Evolutionary conservation across 1,140 invertebrate genomes (phyloP), one percentile per base, ranked within the genome.

Genomic region (Tribolium madens): DNA sequence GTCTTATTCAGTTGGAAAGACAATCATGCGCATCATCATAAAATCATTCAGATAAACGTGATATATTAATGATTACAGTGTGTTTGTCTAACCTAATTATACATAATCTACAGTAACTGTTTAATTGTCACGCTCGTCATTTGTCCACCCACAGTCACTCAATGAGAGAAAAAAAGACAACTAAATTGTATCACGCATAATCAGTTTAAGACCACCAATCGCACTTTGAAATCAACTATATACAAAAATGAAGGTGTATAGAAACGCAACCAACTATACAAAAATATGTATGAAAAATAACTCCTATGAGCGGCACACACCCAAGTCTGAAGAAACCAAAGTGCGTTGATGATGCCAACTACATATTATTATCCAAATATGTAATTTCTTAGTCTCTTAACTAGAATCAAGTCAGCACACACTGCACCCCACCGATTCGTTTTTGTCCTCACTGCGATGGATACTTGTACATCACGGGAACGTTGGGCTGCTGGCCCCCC

Each of bases 391-490:
- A 64, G 57, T 64, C 26, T 18, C 26, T 12, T 33, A 12, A 31
- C 18, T 64, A 12, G 36, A 31, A 7, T n/a, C 36, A 42, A 33
- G 21, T 33, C 57, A n/a, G n/a, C n/a, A n/a, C n/a, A n/a, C n/a
- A 64, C 57, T 64, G 26, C 26, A 33, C 26, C 6, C 13, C n/a
- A 10, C 36, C 36, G 36, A 4, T n/a, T 33, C 21, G 7, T 21
- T 31, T 60, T 31, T 12, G 75, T 36, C 21, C 87, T 91, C 90
- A 92, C 90, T 92, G 92, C 82, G 91, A 90, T 83, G 92, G 93
- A 84, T 93, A 94, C 86, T 94, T 91, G 84, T 93, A 92, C 91
- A 94, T 92, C 77, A 92, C 89, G 36, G 90, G 90, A 81, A 85
- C 77, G 70, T 82, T 85, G n/a, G 83, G 83, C 73, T 84, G 85